A percentile compares a stretch with the other conserved stretches of the same genome.
Conservation (phyloP, 2,797 vertebrate genomes). For the Syngnathus rostellatus region DNA sequence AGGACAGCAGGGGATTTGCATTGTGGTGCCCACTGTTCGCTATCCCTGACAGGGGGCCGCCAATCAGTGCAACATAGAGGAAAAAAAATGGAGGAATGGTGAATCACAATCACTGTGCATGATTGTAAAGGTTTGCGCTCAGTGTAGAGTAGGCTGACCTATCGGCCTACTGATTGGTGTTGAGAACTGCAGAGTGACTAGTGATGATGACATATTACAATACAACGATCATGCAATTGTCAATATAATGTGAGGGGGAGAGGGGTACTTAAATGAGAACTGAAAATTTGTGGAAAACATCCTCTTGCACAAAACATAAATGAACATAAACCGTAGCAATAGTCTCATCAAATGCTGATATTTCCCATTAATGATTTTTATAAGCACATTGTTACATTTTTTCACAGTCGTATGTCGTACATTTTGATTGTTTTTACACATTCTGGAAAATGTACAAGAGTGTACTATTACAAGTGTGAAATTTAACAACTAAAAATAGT, state of each 20-base stretch:
- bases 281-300: too few species aligned
- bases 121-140: constrained; percentile 27
- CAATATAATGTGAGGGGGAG: background rate
- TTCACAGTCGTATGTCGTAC: too few species aligned
- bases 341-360: too few species aligned
- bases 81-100: constrained; percentile 30
- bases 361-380: too few species aligned
- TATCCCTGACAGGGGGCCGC: constrained; percentile 33
- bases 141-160: background rate
- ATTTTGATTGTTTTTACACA: too few species aligned
- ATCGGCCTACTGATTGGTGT: background rate
- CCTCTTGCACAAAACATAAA: background rate
- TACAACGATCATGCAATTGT: background rate
- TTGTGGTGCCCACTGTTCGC: constrained; percentile 31
- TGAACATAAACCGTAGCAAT: background rate
- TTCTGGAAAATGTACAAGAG: too few species aligned
- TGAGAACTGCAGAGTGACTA: background rate
- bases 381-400: too few species aligned
- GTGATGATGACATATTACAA: background rate
- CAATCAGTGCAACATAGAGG: constrained; percentile 30
- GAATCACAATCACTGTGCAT: constrained; percentile 11
- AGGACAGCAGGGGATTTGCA: constrained; percentile 23
- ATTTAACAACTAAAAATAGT: too few species aligned
- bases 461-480: too few species aligned
- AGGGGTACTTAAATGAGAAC: too few species aligned